Evolutionary conservation across 2,888 invertebrate genomes (phyloP).

Genomic region (Merodon equestris): DNA sequence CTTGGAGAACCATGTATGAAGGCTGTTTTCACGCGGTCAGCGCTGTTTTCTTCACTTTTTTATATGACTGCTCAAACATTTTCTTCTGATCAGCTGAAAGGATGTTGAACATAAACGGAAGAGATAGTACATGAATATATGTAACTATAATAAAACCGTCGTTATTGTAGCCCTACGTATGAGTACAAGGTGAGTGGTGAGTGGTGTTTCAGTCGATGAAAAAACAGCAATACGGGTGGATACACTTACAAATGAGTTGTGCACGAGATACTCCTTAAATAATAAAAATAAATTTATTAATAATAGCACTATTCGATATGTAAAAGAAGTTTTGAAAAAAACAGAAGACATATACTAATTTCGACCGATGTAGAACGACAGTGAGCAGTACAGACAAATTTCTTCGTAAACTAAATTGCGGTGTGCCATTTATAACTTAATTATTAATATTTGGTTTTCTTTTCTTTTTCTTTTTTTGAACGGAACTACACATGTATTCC

Average conservation of each 20-base stretch:
- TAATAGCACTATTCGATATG: no score
- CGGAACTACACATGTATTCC: conserved; percentile 40
- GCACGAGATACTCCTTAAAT: no score
- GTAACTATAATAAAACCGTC: not conserved
- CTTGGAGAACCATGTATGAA: conserved; percentile 48
- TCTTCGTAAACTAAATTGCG: conserved; percentile 6
- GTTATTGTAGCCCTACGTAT: conserved; percentile 1
- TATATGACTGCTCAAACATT: conserved; percentile 32
- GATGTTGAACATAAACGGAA: conserved; percentile 45
- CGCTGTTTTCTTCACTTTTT: conserved; percentile 27
- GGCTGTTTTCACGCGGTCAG: conserved; percentile 55
- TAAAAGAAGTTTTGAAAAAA: no score
- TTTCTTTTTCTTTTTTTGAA: no score
- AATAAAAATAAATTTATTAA: no score
- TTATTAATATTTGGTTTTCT: no score
- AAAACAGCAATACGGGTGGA: conserved; percentile 53
- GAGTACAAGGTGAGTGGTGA: conserved; percentile 53
- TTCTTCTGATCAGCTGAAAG: conserved; percentile 58
- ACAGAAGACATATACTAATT: conserved; percentile 26
- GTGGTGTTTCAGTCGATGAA: conserved; percentile 52
- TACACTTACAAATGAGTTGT: conserved; percentile 8
- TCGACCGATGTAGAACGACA: conserved; percentile 50
- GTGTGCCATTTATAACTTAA: no score
- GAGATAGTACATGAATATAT: conserved; percentile 23
- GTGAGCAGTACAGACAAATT: conserved; percentile 31